Evolutionary conservation across 2,888 invertebrate genomes (phyloP), one percentile per base, ranked within the genome.

Genomic region (Chloroclystis v-ata): DNA sequence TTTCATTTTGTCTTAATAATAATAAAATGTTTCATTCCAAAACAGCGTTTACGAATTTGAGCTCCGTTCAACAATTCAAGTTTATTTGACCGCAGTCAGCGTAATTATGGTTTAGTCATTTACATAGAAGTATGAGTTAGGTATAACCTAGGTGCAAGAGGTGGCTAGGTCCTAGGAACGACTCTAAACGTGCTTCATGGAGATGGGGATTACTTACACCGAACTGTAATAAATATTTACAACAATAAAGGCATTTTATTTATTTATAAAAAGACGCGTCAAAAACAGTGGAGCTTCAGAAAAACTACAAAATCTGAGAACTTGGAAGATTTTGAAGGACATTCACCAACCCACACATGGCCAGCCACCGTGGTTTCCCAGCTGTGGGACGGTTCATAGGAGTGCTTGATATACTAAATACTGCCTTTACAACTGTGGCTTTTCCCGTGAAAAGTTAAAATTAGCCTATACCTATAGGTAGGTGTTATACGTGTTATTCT

Each of bases 31-130:
- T n/a, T n/a, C 9, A 26, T 26, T 6, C 2, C 8, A 26, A 8
- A 26, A 26, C 9, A 8, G 6, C 13, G 14, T 40, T 44, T 35
- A 11, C 26, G 29, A 42, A 45, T 49, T 37, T 45, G 44, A 52
- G 48, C 40, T 51, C 44, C 20, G 54, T 49, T 46, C 52, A 54
- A 20, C 54, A 52, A 51, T 54, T 59, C 56, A 56, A 46, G 52
- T 56, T 59, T 54, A 59, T 56, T 56, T 44, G 41, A 39, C 52
- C 54, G 35, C 59, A 41, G 42, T 48, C 44, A 39, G 20, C 49
- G 61, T 68, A 68, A 71, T 71, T 69, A 69, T 60, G 61, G 62
- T 63, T 60, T 57, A 56, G 64, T 68, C 63, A 69, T 68, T 68
- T 67, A 63, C 67, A 66, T 69, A 65, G 62, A 56, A 61, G 60